phyloP scores from a whole-genome alignment of 2,113 vertebrate genomes.

The Paratilapia polleni region DNA sequence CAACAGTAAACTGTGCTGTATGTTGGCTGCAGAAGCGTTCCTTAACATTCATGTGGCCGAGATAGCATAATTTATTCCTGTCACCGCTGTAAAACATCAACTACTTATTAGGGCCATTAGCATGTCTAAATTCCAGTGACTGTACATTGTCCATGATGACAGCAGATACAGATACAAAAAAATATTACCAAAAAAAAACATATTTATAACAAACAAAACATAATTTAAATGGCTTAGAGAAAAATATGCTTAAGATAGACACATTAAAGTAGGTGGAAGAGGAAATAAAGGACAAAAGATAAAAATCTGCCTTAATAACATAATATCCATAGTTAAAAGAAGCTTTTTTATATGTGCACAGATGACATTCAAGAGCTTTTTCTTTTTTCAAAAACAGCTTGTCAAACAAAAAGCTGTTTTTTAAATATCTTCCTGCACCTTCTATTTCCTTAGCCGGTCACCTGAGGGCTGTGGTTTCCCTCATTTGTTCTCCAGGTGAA shows the following conservation, averaged over 20 bases:
- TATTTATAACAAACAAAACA: too few species aligned
- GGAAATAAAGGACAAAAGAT: not conserved
- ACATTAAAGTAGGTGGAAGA: not conserved
- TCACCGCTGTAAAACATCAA: not conserved
- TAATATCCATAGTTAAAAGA: not conserved
- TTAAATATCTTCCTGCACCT: not conserved
- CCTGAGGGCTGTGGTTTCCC: not conserved
- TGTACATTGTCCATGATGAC: not conserved
- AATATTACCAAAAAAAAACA: too few species aligned
- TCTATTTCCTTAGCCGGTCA: not conserved
- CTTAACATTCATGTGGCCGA: not conserved
- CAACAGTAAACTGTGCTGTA: not conserved
- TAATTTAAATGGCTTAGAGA: too few species aligned
- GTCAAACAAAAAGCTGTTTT: not conserved
- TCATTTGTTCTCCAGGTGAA: constrained; percentile 22
- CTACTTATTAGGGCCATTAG: not conserved
- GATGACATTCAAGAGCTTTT: not conserved
- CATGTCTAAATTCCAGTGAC: not conserved
- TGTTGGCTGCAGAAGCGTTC: not conserved
- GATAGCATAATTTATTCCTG: not conserved
- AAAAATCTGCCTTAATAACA: not conserved
- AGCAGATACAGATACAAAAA: not conserved
- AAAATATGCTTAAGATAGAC: too few species aligned
- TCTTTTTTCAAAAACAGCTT: not conserved
- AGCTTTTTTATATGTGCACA: not conserved